Percentiles rank a stretch among this genome's conserved stretches.
Conservation (phyloP, 1,140 invertebrate genomes). For the Lerema accius region DNA sequence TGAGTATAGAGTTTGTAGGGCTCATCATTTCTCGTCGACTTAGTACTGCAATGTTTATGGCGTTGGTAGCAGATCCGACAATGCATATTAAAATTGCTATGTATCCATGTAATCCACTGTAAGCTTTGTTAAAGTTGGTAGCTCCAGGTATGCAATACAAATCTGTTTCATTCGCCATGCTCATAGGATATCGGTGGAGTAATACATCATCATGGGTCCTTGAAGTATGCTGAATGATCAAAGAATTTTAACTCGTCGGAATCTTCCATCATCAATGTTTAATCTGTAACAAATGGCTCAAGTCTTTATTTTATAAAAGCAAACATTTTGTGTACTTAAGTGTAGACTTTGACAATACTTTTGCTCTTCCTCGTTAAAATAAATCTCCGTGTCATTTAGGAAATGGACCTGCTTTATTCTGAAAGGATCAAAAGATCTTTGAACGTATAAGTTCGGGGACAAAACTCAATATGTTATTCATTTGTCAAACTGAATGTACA, state of each 20-base stretch:
- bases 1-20: conserved; percentile 92
- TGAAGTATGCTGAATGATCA: neutral
- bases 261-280: conserved; percentile 17
- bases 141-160: conserved; percentile 77
- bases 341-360: too few relatives aligned
- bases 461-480: too few relatives aligned
- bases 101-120: conserved; percentile 79
- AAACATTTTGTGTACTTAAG: too few relatives aligned
- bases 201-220: conserved; percentile 53
- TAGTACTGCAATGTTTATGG: conserved; percentile 97
- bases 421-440: conserved; percentile 12
- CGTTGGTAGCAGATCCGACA: conserved; percentile 95
- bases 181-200: conserved; percentile 41
- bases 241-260: conserved; percentile 9
- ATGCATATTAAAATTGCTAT: conserved; percentile 89
- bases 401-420: conserved; percentile 1
- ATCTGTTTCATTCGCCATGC: conserved; percentile 70
- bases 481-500: too few relatives aligned
- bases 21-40: conserved; percentile 94
- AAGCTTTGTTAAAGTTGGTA: conserved; percentile 74
- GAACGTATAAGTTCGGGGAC: too few relatives aligned
- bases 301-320: too few relatives aligned
- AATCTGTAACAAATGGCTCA: conserved; percentile 39
- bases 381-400: neutral
- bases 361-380: neutral